These are phyloP conservation scores for Drosophila merina DNA, from an alignment of 2,888 invertebrate genomes.

Conservation along the genomic window DNA sequence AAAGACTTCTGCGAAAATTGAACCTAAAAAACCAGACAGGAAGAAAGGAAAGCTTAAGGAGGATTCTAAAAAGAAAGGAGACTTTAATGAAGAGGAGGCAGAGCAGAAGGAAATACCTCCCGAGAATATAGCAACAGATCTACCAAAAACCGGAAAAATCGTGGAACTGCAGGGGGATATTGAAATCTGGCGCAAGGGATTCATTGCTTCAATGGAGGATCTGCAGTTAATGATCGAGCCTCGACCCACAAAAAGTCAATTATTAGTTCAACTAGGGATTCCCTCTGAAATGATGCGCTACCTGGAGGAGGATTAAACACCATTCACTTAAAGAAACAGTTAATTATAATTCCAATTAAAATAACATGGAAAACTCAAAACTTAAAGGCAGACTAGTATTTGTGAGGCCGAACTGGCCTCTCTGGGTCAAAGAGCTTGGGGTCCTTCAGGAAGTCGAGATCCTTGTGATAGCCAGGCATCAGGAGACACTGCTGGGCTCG, in stretches of 20 bases:
- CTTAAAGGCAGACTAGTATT: conserved; percentile 86
- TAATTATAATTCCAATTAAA: conserved; percentile 36
- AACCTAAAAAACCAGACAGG: background rate
- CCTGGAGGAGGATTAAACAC: conserved; percentile 59
- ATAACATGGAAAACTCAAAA: conserved; percentile 27
- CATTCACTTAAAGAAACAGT: conserved; percentile 33
- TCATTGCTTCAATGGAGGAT: conserved; percentile 68
- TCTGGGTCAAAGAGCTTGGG: conserved; percentile 96
- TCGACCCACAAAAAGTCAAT: conserved; percentile 23
- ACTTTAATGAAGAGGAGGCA: too few species aligned
- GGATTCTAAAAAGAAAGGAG: background rate
- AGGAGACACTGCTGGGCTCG: conserved; percentile 91
- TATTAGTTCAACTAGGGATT: conserved; percentile 69
- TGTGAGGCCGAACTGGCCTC: conserved; percentile 91
- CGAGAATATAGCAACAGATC: background rate
- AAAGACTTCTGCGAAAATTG: background rate
- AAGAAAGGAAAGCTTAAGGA: background rate
- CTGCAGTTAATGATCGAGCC: conserved; percentile 61
- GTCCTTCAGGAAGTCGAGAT: conserved; percentile 91
- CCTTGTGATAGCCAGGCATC: conserved; percentile 93
- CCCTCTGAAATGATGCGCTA: conserved; percentile 74
- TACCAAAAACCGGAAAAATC: conserved; percentile 32
- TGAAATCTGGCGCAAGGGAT: conserved; percentile 72
- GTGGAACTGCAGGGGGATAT: conserved; percentile 63
- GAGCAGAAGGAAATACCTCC: background rate